These are phyloP conservation scores for Drosophila parvula DNA, from an alignment of 1,140 invertebrate genomes.

Conservation along the genomic window DNA sequence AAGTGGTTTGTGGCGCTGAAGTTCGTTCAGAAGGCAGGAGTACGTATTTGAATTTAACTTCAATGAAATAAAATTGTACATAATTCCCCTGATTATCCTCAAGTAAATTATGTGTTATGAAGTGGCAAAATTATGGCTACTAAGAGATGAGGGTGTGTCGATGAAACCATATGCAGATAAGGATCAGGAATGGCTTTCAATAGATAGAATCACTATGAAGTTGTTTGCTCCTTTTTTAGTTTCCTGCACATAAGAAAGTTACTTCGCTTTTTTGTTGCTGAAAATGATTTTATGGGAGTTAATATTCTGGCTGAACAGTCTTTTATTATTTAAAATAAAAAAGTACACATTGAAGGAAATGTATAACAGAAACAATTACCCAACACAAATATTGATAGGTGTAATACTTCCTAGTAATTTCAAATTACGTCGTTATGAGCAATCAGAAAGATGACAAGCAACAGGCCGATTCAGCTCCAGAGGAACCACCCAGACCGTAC, in stretches of 20 bases:
- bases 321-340: background rate
- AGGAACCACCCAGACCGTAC: constrained; percentile 11
- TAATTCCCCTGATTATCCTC: background rate
- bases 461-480: background rate
- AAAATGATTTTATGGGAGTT: constrained; percentile 8
- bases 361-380: constrained; percentile 1
- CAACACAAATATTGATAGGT: background rate
- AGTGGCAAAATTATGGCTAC: background rate
- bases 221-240: background rate
- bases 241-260: background rate
- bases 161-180: background rate
- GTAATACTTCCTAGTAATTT: background rate
- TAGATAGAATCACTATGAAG: too few species aligned
- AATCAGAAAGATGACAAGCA: background rate
- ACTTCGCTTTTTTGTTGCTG: constrained; percentile 73
- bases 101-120: constrained; percentile 28
- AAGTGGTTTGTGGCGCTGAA: constrained; percentile 10
- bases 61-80: background rate
- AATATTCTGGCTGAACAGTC: background rate
- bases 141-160: background rate
- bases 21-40: background rate
- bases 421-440: constrained; percentile 14
- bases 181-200: background rate
- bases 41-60: constrained; percentile 20
- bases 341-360: background rate